Conservation (phyloP, 2,797 vertebrate genomes). For the Leptodactylus fallax region DNA sequence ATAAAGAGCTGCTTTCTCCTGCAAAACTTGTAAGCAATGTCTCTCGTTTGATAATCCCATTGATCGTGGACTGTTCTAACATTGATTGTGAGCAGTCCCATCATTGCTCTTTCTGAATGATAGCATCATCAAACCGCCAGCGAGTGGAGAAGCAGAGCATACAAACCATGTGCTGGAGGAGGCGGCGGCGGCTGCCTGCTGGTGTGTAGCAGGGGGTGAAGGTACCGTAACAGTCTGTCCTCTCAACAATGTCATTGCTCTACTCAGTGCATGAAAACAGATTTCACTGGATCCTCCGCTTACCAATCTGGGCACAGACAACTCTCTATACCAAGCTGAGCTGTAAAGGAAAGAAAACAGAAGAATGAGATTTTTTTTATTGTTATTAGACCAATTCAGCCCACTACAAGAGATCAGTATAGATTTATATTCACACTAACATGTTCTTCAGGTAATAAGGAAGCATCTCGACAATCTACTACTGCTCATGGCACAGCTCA, state of each 20-base stretch:
- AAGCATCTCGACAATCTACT: not conserved
- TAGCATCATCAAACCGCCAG: slow-evolving; percentile 57
- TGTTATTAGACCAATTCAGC: not conserved
- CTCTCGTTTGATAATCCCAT: slow-evolving; percentile 64
- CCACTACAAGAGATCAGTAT: not conserved
- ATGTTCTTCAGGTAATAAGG: not conserved
- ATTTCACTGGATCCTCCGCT: not conserved
- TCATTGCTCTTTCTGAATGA: slow-evolving; percentile 65
- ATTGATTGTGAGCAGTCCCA: slow-evolving; percentile 58
- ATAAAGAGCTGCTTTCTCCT: slow-evolving; percentile 53
- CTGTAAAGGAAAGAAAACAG: slow-evolving; percentile 13
- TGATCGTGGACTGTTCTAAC: slow-evolving; percentile 61
- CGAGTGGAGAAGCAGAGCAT: slow-evolving; percentile 39
- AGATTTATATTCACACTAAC: not conserved
- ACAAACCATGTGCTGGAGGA: slow-evolving; percentile 46
- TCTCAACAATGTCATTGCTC: not conserved
- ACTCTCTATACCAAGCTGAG: not conserved
- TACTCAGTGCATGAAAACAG: slow-evolving; percentile 4
- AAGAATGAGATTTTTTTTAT: not conserved
- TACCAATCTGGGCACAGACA: not conserved
- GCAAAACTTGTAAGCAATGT: slow-evolving; percentile 60
- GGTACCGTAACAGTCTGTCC: slow-evolving; percentile 18
- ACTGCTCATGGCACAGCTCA: not conserved
- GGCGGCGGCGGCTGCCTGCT: not conserved
- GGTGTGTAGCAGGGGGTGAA: not conserved